Evolutionary conservation across 2,797 vertebrate genomes (phyloP), one percentile per base, ranked within the genome.

Genomic region (Siniperca scherzeri): DNA sequence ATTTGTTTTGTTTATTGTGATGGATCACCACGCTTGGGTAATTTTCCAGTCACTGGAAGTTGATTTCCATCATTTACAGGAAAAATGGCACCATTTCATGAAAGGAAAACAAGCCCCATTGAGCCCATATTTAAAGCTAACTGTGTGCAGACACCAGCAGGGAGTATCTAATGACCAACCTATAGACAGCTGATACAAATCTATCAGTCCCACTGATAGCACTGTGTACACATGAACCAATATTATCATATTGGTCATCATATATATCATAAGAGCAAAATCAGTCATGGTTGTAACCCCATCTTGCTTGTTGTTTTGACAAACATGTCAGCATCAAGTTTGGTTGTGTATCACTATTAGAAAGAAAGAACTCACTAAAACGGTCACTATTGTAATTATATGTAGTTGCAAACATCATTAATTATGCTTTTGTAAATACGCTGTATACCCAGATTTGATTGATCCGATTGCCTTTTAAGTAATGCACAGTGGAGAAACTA

Each of bases 1-100:
- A 22, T 75, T 62, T 81, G 70, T 79, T 71, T 62, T 81, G 70
- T 79, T 82, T 77, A n/a, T 64, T 42, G 82, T 74, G 75, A 89
- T 77, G 59, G 78, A 83, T 81, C 67, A 55, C 56, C 33, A 59
- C 65, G 55, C 16, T 0, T 25, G 25, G 33, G 40, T 80, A 59
- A 74, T 86, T 86, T 77, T 76, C 61, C 62, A 69, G 67, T 78
- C 36, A 42, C 57, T 38, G 44, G 30, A 77, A 74, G 62, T 69
- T 73, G 33, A 68, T 83, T 70, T 73, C 75, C 30, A 62, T 76
- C 53, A 77, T 79, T 57, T 67, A n/a, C 52, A 66, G 30, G 30
- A 61, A 38, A 68, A 42, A 72, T 50, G 3, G 48, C 30, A 76
- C 22, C 60, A 50, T 88, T 82, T 79, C 11, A 56, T 55, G 17